Percentiles rank a stretch among this genome's conserved stretches.
Evolutionary conservation across 2,113 vertebrate genomes (phyloP).

Genomic region (Zootoca vivipara): DNA sequence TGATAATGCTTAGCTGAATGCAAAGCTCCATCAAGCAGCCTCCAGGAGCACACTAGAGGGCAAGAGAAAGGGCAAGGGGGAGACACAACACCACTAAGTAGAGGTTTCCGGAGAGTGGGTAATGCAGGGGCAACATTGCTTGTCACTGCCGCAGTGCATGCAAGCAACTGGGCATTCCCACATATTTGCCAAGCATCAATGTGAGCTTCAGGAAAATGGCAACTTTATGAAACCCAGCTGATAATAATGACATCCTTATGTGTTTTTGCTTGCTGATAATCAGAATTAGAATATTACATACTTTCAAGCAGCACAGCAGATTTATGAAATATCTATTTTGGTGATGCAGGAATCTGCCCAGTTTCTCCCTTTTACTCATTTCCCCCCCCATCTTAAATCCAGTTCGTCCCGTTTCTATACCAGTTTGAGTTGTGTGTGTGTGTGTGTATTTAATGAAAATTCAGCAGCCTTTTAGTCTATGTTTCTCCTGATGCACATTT

Average conservation of each 20-base stretch:
- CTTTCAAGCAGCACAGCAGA: neutral
- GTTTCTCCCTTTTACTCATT: no score
- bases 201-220: neutral
- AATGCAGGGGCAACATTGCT: neutral
- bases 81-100: neutral
- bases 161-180: neutral
- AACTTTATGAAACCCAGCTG: neutral
- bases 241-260: neutral
- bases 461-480: no score
- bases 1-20: constrained; percentile 98
- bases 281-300: neutral
- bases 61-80: constrained; percentile 19
- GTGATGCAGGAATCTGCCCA: no score
- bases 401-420: no score
- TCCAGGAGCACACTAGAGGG: constrained; percentile 90
- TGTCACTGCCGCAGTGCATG: neutral
- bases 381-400: no score
- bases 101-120: neutral
- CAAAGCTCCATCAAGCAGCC: constrained; percentile 98
- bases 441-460: no score
- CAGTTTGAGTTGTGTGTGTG: no score
- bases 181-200: neutral
- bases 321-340: neutral
- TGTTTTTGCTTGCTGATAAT: no score
- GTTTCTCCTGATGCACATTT: no score